Evolutionary conservation across 2,113 vertebrate genomes (phyloP).

Genomic region (Naja naja): DNA sequence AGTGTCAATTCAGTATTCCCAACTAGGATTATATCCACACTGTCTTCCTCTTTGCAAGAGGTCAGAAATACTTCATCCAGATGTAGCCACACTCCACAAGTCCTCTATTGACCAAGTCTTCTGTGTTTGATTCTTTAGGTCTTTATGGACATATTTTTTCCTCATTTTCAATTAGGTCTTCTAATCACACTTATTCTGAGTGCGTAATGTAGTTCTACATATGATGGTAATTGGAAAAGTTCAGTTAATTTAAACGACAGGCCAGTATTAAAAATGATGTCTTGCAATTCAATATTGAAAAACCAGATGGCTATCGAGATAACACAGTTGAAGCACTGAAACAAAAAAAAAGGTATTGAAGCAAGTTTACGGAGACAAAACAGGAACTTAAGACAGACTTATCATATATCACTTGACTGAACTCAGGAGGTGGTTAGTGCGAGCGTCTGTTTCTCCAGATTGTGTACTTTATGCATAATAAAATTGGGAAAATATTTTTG

Average conservation of each 20-base stretch:
- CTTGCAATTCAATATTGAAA: background rate
- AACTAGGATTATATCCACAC: background rate
- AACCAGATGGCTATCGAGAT: background rate
- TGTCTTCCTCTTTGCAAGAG: background rate
- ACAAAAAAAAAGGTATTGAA: background rate
- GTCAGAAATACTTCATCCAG: background rate
- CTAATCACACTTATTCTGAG: background rate
- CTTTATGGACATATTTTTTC: constrained; percentile 1
- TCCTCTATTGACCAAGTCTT: background rate
- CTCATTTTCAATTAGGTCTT: background rate
- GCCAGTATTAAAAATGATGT: background rate
- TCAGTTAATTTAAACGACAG: background rate
- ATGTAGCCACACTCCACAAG: background rate
- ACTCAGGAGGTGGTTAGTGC: background rate
- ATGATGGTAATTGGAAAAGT: background rate
- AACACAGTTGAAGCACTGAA: background rate
- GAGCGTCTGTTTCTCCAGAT: background rate
- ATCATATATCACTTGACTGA: background rate
- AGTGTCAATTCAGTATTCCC: background rate
- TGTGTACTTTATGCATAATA: background rate
- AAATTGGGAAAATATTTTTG: background rate
- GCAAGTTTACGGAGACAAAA: background rate
- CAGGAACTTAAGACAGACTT: background rate
- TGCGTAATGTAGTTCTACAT: background rate
- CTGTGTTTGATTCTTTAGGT: background rate